Evolutionary conservation across 2,113 vertebrate species (phyloP).

Genomic region (Globicephala melas): DNA sequence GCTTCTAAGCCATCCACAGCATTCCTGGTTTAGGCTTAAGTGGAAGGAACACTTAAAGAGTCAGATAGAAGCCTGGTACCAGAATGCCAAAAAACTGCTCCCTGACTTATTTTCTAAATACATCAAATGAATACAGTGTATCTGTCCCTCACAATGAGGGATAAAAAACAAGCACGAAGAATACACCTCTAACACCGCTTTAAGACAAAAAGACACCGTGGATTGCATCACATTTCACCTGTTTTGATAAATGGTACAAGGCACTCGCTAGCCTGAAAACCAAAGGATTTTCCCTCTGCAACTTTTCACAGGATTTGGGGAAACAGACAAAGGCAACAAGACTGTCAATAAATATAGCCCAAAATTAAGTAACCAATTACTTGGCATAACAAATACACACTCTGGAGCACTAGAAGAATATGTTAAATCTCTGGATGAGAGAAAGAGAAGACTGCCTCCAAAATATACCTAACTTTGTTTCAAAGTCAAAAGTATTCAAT

Average conservation of each 20-base stretch:
- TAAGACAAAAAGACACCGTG: neutral
- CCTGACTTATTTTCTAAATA: neutral
- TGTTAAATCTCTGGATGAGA: neutral
- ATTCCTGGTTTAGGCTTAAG: neutral
- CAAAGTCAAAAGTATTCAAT: neutral
- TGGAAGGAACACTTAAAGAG: neutral
- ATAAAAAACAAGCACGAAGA: neutral
- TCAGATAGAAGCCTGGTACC: neutral
- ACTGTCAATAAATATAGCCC: neutral
- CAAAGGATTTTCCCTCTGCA: neutral
- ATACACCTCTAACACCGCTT: neutral
- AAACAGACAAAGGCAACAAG: neutral
- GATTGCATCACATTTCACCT: neutral
- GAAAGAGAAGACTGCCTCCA: neutral
- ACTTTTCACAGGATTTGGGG: neutral
- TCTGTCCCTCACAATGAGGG: neutral
- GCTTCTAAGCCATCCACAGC: neutral
- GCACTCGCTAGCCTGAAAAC: neutral
- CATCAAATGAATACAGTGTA: neutral
- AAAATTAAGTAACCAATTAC: neutral
- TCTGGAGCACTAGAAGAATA: neutral
- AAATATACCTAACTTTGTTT: slow-evolving; percentile 32
- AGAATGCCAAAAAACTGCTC: neutral
- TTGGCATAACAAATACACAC: neutral
- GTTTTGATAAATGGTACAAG: slow-evolving; percentile 17